Evolutionary conservation across 1,140 invertebrate genomes (phyloP).

Genomic region (Scaptomyza hsui): DNA sequence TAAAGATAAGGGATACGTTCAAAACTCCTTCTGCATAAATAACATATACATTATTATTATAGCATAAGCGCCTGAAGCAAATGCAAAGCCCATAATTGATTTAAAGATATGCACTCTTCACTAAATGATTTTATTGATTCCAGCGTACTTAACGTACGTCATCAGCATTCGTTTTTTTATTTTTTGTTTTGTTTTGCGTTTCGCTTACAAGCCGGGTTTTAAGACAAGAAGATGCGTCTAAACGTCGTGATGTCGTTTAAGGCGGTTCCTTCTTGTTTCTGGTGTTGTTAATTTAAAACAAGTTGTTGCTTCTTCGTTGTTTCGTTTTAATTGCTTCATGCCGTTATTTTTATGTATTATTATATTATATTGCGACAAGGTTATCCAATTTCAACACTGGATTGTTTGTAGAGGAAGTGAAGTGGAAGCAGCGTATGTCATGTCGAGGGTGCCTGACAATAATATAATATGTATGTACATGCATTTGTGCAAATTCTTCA

Average conservation of each 20-base stretch:
- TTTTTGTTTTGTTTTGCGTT: background rate
- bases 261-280: conserved; percentile 27
- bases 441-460: conserved; percentile 22
- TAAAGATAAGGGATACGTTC: background rate
- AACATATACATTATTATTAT: background rate
- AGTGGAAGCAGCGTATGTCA: conserved; percentile 44
- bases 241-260: conserved; percentile 19
- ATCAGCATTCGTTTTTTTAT: conserved; percentile 4
- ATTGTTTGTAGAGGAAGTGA: conserved; percentile 67
- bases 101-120: conserved; percentile 21
- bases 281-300: conserved; percentile 69
- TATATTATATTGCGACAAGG: conserved; percentile 63
- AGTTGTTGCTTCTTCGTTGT: conserved; percentile 66
- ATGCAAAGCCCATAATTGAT: conserved; percentile 9
- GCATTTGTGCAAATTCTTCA: conserved; percentile 3
- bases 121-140: conserved; percentile 26
- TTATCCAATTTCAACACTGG: conserved; percentile 55
- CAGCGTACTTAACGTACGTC: conserved; percentile 29
- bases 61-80: conserved; percentile 3
- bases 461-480: conserved; percentile 18
- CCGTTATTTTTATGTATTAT: conserved; percentile 65
- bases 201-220: conserved; percentile 22
- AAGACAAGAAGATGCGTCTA: background rate
- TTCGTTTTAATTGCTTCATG: conserved; percentile 67
- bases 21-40: background rate